Base-by-base conservation (phyloP, 2,113 vertebrate species). In the Myiopsitta monachus region DNA sequence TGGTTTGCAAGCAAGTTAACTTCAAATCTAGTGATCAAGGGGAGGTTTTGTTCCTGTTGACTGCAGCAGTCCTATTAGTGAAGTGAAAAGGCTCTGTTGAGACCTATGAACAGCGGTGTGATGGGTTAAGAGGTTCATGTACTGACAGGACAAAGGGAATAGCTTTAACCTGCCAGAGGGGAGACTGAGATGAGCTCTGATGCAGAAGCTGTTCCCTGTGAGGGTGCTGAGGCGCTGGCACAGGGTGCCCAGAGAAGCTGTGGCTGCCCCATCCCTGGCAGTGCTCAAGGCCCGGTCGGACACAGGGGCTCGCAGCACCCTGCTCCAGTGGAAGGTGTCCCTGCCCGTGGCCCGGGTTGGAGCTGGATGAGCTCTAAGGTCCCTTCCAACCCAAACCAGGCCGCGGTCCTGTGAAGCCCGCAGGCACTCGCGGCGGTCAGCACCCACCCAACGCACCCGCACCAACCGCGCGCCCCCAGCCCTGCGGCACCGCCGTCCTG, bases 21-120 rank as follows among this genome's bases (percentile, higher is more conserved):
- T 84, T 54, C 31, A 28, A 63, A 78, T 2, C 26, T 33, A 36
- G n/a, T 0, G 43, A 43, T 30, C 33, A 4, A 80, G 39, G 38
- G n/a, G n/a, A 33, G 36, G 61, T 33, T 93, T 46, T 72, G 43
- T 36, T 21, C n/a, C 28, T 77, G 46, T 6, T 22, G 28, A 11
- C 51, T 16, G 9, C 4, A 15, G 14, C 5, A 4, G 7, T 33
- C 11, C 15, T 10, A 0, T 21, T 6, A 13, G 57, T 1, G 9
- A 5, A 28, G 14, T 3, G 6, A 36, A 10, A 33, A 3, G 47
- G 8, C 55, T 28, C 23, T 7, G 9, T 3, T 27, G 1, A 30
- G 10, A 23, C 7, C 11, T 26, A 12, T 10, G 4, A 15, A 4
- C 21, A 6, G 18, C 3, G 33, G 7, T 2, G 54, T 1, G 33